phyloP scores from a whole-genome alignment of 2,113 vertebrate genomes.

The Chaenogobius annularis region DNA sequence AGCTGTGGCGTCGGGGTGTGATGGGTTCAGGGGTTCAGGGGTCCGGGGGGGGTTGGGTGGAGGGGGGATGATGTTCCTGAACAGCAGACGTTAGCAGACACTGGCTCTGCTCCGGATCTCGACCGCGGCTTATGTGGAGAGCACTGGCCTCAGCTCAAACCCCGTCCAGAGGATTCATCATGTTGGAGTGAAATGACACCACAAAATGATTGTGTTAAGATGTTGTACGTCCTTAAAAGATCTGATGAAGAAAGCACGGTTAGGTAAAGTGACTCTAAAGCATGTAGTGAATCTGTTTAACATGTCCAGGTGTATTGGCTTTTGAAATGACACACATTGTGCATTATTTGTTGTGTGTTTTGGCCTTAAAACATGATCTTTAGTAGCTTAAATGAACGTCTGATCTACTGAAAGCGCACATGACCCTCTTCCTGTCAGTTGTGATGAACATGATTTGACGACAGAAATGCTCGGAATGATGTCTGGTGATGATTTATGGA shows the following conservation, averaged over 20 bases:
- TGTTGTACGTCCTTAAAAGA: neutral
- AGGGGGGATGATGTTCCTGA: slow-evolving; percentile 31
- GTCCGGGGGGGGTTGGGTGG: slow-evolving; percentile 27
- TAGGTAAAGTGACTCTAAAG: no score
- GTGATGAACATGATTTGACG: no score
- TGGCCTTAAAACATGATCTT: no score
- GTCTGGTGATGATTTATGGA: no score
- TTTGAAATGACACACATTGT: neutral
- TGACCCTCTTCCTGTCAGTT: no score
- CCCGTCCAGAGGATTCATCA: slow-evolving; percentile 5
- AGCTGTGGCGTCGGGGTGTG: slow-evolving; percentile 34
- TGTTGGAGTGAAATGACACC: neutral
- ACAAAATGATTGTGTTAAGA: neutral
- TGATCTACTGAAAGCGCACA: no score
- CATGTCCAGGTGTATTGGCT: neutral
- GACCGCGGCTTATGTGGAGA: slow-evolving; percentile 51
- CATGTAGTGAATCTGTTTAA: no score
- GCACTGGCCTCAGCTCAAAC: slow-evolving; percentile 46
- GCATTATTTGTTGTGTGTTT: no score
- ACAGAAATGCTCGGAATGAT: no score
- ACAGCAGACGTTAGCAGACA: slow-evolving; percentile 66
- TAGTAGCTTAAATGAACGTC: no score
- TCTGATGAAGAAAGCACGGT: neutral
- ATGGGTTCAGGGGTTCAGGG: slow-evolving; percentile 33
- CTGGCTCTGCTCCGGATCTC: slow-evolving; percentile 57